Percentiles rank a stretch among this genome's conserved stretches.
These are phyloP conservation scores for Cephalopholis sonnerati DNA, from an alignment of 2,113 vertebrate species.

Conservation along the genomic window DNA sequence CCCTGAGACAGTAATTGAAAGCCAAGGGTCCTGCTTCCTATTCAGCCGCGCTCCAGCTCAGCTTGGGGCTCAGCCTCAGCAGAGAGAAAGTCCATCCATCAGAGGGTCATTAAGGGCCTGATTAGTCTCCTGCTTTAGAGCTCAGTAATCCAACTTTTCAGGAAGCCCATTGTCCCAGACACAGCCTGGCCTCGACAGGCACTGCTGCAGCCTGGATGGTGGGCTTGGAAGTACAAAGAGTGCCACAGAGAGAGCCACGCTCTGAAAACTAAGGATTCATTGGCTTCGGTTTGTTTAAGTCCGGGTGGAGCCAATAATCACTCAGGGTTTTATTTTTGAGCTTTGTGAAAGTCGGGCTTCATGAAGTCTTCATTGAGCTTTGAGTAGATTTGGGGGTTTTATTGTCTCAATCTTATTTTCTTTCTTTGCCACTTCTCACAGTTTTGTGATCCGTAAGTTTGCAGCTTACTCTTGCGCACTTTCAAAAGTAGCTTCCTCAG, in stretches of 20 bases:
- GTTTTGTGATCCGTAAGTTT: neutral
- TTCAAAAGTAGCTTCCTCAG: neutral
- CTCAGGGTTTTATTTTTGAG: slow-evolving; percentile 12
- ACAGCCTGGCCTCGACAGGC: slow-evolving; percentile 5
- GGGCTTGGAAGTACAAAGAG: slow-evolving; percentile 20
- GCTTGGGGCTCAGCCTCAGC: slow-evolving; percentile 30
- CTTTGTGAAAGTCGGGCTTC: neutral
- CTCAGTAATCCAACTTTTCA: slow-evolving; percentile 46
- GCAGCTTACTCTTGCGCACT: neutral
- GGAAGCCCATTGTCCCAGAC: slow-evolving; percentile 40
- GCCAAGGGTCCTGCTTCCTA: slow-evolving; percentile 47
- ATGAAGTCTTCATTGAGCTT: neutral
- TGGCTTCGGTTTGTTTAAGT: neutral
- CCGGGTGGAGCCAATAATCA: slow-evolving; percentile 11
- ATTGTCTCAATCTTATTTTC: neutral
- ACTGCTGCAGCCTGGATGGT: neutral
- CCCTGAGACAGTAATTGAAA: slow-evolving; percentile 49
- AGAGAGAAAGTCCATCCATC: slow-evolving; percentile 57
- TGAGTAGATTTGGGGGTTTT: slow-evolving; percentile 5
- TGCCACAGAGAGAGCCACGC: neutral
- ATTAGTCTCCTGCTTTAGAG: slow-evolving; percentile 54
- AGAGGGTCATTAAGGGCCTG: slow-evolving; percentile 58
- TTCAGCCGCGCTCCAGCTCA: slow-evolving; percentile 33
- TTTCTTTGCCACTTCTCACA: neutral
- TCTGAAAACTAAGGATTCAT: slow-evolving; percentile 31